These are phyloP conservation scores for Poecilia picta DNA, from an alignment of 2,797 vertebrate genomes.

Conservation along the genomic window DNA sequence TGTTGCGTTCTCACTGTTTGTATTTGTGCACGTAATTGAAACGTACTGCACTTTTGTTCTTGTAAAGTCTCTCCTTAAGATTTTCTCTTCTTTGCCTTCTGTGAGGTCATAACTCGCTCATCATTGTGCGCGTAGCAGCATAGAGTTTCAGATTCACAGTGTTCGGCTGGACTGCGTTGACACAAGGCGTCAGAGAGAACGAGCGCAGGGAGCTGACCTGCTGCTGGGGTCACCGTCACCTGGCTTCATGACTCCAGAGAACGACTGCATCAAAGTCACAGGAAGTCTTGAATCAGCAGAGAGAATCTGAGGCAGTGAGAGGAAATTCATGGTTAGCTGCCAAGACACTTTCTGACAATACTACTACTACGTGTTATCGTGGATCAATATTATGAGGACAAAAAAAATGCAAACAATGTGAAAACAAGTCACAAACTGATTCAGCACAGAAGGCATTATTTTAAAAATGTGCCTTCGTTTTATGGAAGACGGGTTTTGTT, in stretches of 20 bases:
- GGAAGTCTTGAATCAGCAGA: neutral
- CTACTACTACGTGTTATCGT: neutral
- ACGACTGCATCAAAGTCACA: slow-evolving; percentile 21
- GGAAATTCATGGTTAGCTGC: slow-evolving; percentile 23
- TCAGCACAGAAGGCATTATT: neutral
- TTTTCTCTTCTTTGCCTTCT: neutral
- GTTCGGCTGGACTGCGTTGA: neutral
- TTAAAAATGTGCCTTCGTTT: too few species aligned
- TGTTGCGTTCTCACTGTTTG: neutral
- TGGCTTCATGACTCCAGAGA: slow-evolving; percentile 23
- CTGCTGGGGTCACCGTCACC: slow-evolving; percentile 14
- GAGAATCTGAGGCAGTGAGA: slow-evolving; percentile 32
- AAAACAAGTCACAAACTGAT: neutral
- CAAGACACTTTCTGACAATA: slow-evolving; percentile 35
- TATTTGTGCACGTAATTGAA: neutral
- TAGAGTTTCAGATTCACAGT: neutral
- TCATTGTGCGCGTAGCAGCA: slow-evolving; percentile 4
- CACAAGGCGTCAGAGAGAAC: slow-evolving; percentile 27
- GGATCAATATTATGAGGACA: neutral
- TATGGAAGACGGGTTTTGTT: too few species aligned
- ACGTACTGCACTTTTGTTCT: too few species aligned
- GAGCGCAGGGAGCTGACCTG: slow-evolving; percentile 4
- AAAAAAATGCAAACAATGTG: neutral
- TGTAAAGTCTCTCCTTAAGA: neutral
- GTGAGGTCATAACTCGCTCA: slow-evolving; percentile 14